Evolutionary conservation across 2,113 vertebrate genomes (phyloP).

Genomic region (Lipophrys pholis): DNA sequence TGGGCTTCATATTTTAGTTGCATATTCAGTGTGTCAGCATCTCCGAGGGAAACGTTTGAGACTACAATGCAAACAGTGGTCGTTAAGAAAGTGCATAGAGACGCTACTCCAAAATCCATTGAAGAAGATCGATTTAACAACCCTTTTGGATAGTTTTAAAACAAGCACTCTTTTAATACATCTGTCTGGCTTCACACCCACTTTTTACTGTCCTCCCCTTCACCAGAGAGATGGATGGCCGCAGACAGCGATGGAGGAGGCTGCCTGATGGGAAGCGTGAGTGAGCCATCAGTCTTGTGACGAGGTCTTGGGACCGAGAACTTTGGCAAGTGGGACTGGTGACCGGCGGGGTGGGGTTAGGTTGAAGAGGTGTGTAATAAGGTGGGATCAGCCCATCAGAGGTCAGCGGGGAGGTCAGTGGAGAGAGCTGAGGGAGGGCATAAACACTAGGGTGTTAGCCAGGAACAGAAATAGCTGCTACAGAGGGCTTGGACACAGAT

Average conservation of each 20-base stretch:
- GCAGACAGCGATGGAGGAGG: constrained; percentile 48
- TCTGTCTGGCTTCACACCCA: constrained; percentile 31
- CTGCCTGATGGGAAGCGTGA: constrained; percentile 42
- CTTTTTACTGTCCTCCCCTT: constrained; percentile 36
- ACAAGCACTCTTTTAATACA: constrained; percentile 18
- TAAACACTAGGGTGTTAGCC: constrained; percentile 40
- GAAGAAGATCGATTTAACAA: constrained; percentile 11
- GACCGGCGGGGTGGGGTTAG: neutral
- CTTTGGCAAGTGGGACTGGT: constrained; percentile 24
- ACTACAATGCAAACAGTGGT: neutral
- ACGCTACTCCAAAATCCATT: neutral
- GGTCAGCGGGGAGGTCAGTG: constrained; percentile 50
- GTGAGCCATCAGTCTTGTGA: constrained; percentile 71
- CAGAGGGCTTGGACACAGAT: constrained; percentile 19
- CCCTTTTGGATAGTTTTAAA: constrained; percentile 19
- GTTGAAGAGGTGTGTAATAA: neutral
- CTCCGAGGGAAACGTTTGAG: constrained; percentile 9
- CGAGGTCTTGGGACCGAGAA: constrained; percentile 51
- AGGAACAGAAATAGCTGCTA: constrained; percentile 37
- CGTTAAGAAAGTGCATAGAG: constrained; percentile 2
- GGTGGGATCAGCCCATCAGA: constrained; percentile 23
- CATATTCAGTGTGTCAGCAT: constrained; percentile 9
- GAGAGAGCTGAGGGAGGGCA: constrained; percentile 23
- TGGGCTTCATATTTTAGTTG: constrained; percentile 1
- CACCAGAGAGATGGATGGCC: constrained; percentile 66